phyloP scores from a whole-genome alignment of 2,797 vertebrate genomes.

The Rhinella marina region DNA sequence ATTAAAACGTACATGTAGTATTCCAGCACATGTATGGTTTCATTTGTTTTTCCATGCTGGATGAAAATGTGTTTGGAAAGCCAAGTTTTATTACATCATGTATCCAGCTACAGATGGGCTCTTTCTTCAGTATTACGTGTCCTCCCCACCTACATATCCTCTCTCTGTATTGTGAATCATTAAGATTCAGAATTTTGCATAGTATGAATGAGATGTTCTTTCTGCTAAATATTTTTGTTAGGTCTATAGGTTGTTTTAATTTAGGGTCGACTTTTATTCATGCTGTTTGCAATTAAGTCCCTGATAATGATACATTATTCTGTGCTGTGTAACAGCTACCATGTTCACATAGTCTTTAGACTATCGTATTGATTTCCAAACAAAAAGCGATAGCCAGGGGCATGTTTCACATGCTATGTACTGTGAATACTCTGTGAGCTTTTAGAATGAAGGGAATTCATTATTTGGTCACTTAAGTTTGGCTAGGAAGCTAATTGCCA shows the following conservation, averaged over 20 bases:
- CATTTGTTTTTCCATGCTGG: not conserved
- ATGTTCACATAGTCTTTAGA: conserved; percentile 8
- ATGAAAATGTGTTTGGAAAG: conserved; percentile 22
- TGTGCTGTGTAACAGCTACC: not conserved
- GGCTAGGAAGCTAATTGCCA: too few species aligned
- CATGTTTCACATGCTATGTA: not conserved
- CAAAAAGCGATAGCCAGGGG: not conserved
- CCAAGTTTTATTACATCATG: conserved; percentile 8
- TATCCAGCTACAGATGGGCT: conserved; percentile 20
- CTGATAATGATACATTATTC: not conserved
- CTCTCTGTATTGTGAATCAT: conserved; percentile 21
- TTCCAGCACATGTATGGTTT: not conserved
- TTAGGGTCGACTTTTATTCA: not conserved
- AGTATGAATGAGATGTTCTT: not conserved
- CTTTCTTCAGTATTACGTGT: conserved; percentile 18
- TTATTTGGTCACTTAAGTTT: not conserved
- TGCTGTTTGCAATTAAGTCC: not conserved
- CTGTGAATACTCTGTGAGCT: conserved; percentile 1
- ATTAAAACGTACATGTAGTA: not conserved
- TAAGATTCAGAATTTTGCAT: not conserved
- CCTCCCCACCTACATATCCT: conserved; percentile 5
- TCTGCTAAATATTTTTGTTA: not conserved
- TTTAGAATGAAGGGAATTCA: conserved; percentile 10
- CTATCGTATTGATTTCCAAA: conserved; percentile 15
- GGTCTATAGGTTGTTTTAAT: not conserved